Base-by-base conservation (phyloP, 2,797 vertebrate genomes). In the Xyrichtys novacula region DNA sequence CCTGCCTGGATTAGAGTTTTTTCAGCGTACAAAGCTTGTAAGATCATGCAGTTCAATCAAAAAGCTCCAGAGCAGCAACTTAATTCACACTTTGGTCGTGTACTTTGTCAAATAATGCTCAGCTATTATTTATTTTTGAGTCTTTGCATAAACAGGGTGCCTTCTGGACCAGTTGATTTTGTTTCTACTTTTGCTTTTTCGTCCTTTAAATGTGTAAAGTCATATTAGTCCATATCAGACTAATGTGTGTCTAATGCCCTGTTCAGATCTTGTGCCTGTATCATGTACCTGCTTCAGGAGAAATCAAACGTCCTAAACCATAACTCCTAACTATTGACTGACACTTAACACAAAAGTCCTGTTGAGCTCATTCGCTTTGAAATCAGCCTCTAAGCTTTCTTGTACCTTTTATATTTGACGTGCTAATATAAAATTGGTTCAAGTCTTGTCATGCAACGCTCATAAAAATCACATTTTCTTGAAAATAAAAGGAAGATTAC, bases 141-240 rank as follows among this genome's bases (percentile, higher is more conserved):
- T 47, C 28, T 71, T 47, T 60, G 40, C 20, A 66, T 64, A 39
- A 62, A 67, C 56, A 73, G 48, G 72, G 75, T 86, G 86, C 86
- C 86, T 85, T 85, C 56, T 73, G 66, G 43, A 81, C 66, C 70
- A 44, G 40, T 9, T 57, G 11, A 71, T 76, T 67, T 61, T 10
- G 40, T 62, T 81, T 72, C 22, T 54, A 52, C 70, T 58, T 42
- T 53, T 57, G 55, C 15, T 63, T 71, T 52, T 44, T 67, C 17
- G 26, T 57, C n/a, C 68, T 68, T 65, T 70, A 20, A 65, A 2
- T 34, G n/a, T 52, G 23, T 28, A 34, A 53, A 55, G 48, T 58
- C 20, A 65, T 62, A 42, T 79, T 64, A 39, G 76, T 81, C 48
- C 36, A 61, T 23, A 55, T 63, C 19, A 61, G 34, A 61, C 15